Evolutionary conservation across 2,113 vertebrate species (phyloP).

Genomic region (Phycodurus eques): DNA sequence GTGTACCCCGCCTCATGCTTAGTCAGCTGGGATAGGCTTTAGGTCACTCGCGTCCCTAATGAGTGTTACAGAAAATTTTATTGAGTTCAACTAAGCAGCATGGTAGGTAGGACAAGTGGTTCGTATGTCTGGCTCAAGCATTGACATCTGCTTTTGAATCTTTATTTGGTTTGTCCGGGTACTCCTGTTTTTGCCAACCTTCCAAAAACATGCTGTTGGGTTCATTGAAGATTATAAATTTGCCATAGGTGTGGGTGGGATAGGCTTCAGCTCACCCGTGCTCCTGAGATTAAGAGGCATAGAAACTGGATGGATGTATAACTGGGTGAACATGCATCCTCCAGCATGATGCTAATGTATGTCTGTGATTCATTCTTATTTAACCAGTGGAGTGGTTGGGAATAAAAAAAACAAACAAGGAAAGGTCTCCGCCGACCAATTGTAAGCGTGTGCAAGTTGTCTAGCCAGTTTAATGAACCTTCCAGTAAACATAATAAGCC

Average conservation of each 20-base stretch:
- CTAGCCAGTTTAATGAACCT: conserved; percentile 57
- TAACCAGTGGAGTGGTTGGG: conserved; percentile 57
- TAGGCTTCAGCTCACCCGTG: background rate
- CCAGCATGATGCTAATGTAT: conserved; percentile 31
- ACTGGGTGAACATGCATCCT: background rate
- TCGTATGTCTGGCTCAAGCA: too few species aligned
- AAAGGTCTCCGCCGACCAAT: conserved; percentile 49
- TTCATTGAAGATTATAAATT: background rate
- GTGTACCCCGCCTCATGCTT: too few species aligned
- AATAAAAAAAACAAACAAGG: conserved; percentile 33
- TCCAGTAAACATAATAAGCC: conserved; percentile 60
- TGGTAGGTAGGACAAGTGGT: too few species aligned
- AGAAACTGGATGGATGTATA: background rate
- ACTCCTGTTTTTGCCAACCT: too few species aligned
- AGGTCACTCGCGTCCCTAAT: too few species aligned
- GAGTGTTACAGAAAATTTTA: too few species aligned
- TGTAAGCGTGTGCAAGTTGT: conserved; percentile 35
- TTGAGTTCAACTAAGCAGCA: too few species aligned
- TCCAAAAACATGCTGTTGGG: too few species aligned
- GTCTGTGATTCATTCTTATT: conserved; percentile 62
- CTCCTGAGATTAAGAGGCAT: background rate
- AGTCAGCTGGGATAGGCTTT: too few species aligned
- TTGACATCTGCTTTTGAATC: too few species aligned
- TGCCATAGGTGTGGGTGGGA: background rate
- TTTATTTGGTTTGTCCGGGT: too few species aligned